These are phyloP conservation scores for Ormyrus rosae DNA, from an alignment of 2,888 invertebrate genomes.

Conservation along the genomic window DNA sequence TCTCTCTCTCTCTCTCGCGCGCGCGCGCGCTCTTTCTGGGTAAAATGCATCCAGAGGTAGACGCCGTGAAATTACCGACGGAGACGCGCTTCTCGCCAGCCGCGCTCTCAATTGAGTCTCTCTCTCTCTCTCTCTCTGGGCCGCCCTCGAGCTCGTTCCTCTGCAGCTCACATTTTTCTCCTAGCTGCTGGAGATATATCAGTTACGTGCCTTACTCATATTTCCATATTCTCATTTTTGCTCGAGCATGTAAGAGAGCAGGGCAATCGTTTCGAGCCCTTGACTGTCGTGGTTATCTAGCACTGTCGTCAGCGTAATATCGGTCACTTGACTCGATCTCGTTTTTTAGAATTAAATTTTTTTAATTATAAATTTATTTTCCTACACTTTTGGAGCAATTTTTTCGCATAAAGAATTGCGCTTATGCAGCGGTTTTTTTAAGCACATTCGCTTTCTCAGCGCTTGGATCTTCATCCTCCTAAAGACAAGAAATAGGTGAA, in stretches of 20 bases:
- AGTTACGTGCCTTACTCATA: constrained; percentile 30
- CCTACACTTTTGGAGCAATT: too few species aligned
- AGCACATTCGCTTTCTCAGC: constrained; percentile 26
- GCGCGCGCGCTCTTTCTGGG: constrained; percentile 30
- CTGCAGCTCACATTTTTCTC: not conserved
- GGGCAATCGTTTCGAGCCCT: constrained; percentile 3
- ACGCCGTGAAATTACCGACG: constrained; percentile 68
- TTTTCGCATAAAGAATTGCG: constrained; percentile 29
- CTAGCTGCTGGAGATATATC: constrained; percentile 9
- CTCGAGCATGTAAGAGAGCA: not conserved
- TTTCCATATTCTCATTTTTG: constrained; percentile 38
- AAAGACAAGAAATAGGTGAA: constrained; percentile 35
- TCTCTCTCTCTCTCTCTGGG: not conserved
- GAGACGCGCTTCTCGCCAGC: not conserved
- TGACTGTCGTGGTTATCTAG: constrained; percentile 2
- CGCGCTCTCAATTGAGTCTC: not conserved
- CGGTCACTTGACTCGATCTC: too few species aligned
- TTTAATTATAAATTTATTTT: too few species aligned
- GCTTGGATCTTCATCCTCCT: constrained; percentile 38
- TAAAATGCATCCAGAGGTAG: constrained; percentile 67
- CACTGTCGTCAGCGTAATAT: not conserved
- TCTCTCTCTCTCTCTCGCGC: constrained; percentile 2
- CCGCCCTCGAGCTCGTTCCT: not conserved
- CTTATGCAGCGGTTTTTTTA: constrained; percentile 48
- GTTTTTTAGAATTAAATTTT: too few species aligned